Evolutionary conservation across 2,113 vertebrate genomes (phyloP).

Genomic region (Manacus vitellinus): DNA sequence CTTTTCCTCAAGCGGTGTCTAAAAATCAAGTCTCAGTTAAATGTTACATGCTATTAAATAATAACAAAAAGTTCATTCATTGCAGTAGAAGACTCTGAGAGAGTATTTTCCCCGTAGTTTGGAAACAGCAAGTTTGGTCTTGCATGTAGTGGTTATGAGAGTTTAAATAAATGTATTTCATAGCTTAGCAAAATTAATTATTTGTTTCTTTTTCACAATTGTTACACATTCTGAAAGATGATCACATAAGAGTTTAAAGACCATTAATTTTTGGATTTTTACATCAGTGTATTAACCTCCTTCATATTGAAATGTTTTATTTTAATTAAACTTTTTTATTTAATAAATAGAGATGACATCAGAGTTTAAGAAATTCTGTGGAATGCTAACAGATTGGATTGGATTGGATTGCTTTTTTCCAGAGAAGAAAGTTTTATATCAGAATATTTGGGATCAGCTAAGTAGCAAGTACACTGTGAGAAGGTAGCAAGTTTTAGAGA

Average conservation of each 20-base stretch:
- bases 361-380: not conserved
- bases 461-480: not conserved
- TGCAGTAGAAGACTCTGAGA: not conserved
- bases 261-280: not conserved
- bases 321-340: not conserved
- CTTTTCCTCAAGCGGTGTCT: not conserved
- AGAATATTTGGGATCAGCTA: not conserved
- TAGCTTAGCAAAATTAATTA: not conserved
- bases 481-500: not conserved
- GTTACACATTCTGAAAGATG: not conserved
- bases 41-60: not conserved
- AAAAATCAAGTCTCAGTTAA: not conserved
- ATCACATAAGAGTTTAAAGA: not conserved
- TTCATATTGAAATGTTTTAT: not conserved
- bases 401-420: not conserved
- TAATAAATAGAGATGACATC: not conserved
- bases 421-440: not conserved
- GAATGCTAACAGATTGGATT: not conserved
- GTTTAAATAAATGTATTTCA: not conserved
- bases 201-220: not conserved
- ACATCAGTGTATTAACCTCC: not conserved
- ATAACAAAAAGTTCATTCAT: not conserved
- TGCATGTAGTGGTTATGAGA: not conserved
- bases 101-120: not conserved
- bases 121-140: not conserved